Conservation (phyloP, 2,113 vertebrate genomes). For the Alethe diademata region DNA sequence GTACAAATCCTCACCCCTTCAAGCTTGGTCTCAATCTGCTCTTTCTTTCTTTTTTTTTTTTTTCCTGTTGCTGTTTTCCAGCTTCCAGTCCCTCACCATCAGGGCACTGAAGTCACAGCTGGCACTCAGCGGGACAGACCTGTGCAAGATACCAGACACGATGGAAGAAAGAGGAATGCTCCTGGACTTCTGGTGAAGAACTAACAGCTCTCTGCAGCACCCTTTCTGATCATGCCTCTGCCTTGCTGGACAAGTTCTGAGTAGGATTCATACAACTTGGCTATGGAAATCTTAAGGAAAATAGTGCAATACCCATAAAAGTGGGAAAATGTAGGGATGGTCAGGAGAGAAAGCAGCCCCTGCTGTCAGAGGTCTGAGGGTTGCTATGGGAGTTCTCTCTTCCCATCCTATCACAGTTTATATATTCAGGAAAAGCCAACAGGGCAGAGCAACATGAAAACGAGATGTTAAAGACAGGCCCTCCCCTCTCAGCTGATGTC, state of each 20-base stretch:
- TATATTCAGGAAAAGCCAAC: background rate
- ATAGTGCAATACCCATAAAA: background rate
- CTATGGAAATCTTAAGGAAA: background rate
- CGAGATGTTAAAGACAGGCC: background rate
- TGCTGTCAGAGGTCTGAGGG: background rate
- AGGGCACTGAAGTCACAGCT: background rate
- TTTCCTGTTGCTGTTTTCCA: background rate
- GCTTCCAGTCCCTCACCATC: background rate
- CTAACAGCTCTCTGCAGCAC: background rate
- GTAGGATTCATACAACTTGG: background rate
- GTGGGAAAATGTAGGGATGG: background rate
- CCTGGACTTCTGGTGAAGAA: background rate
- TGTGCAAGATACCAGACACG: background rate
- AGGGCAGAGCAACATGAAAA: fast-evolving
- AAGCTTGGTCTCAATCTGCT: background rate
- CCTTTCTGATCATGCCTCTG: background rate
- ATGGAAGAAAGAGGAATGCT: background rate
- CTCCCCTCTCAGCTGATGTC: background rate
- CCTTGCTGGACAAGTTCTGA: background rate
- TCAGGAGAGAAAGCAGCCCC: background rate
- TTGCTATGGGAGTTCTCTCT: background rate
- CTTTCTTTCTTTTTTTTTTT: fast-evolving
- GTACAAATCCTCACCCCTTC: background rate
- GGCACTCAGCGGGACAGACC: background rate
- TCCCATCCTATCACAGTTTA: background rate